A percentile compares a stretch with the other conserved stretches of the same genome.
Conservation (phyloP, 2,888 invertebrate species). For the Emmelina monodactyla region DNA sequence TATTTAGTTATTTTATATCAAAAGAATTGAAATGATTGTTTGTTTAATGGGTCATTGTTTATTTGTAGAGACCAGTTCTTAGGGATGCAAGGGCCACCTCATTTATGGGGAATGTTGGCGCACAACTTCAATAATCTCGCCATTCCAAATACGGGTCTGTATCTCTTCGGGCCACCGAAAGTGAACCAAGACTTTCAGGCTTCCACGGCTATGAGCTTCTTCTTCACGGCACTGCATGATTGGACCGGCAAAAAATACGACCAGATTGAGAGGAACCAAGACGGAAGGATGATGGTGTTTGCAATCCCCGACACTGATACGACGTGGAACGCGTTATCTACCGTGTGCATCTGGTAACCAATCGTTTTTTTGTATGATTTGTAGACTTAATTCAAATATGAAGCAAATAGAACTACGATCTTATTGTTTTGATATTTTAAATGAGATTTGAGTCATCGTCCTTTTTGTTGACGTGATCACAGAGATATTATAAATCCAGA, state of each 20-base stretch:
- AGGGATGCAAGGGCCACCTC: constrained; percentile 29
- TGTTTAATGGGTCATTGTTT: no score
- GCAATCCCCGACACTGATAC: constrained; percentile 39
- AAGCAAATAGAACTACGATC: no score
- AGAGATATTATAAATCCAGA: no score
- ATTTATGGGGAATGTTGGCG: constrained; percentile 44
- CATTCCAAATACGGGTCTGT: constrained; percentile 29
- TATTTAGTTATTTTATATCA: no score
- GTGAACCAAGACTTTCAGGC: constrained; percentile 30
- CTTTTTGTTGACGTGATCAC: no score
- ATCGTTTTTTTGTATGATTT: no score
- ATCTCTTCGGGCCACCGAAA: constrained; percentile 28
- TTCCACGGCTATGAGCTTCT: constrained; percentile 32
- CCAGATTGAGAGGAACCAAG: constrained; percentile 34
- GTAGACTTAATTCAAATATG: no score
- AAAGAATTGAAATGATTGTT: no score
- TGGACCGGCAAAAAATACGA: constrained; percentile 39
- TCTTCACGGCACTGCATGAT: constrained; percentile 28
- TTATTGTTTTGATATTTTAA: no score
- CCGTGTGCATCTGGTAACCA: constrained; percentile 51
- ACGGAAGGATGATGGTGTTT: constrained; percentile 31
- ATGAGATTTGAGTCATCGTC: no score
- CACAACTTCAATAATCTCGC: constrained; percentile 35
- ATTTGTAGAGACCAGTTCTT: constrained; percentile 29
- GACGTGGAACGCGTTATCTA: constrained; percentile 44